Conservation (phyloP, 1,140 invertebrate genomes). For the Diachasmimorpha longicaudata region DNA sequence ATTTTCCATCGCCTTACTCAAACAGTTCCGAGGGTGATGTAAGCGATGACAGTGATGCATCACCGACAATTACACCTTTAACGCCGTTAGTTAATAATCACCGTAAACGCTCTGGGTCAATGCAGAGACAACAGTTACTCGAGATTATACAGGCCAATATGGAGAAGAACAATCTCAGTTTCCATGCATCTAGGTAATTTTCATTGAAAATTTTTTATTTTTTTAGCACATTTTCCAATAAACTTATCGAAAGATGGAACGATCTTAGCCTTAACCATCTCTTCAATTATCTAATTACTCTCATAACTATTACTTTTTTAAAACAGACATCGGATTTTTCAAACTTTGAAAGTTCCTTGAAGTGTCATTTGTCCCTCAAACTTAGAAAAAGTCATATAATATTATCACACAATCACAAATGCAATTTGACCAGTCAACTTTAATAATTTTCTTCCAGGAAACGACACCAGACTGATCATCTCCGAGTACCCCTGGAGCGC, state of each 20-base stretch:
- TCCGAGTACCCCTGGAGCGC: slow-evolving; percentile 45
- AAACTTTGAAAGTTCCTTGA: too few relatives aligned
- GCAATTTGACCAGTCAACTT: too few relatives aligned
- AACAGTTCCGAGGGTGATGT: slow-evolving; percentile 60
- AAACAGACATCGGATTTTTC: too few relatives aligned
- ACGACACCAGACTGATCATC: slow-evolving; percentile 53
- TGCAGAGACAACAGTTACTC: slow-evolving; percentile 81
- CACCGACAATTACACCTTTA: slow-evolving; percentile 52
- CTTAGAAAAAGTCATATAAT: too few relatives aligned
- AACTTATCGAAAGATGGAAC: too few relatives aligned
- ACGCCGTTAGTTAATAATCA: slow-evolving; percentile 57
- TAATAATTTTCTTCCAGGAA: slow-evolving; percentile 41
- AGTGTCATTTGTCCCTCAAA: neutral
- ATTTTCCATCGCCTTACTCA: slow-evolving; percentile 55
- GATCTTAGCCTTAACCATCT: too few relatives aligned
- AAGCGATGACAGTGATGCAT: slow-evolving; percentile 59
- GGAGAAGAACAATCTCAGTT: slow-evolving; percentile 88
- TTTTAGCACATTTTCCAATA: too few relatives aligned
- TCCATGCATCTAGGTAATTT: slow-evolving; percentile 76
- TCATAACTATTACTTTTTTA: too few relatives aligned
- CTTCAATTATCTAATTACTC: too few relatives aligned
- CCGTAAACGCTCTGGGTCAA: slow-evolving; percentile 68
- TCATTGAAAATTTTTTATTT: neutral
- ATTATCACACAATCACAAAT: too few relatives aligned
- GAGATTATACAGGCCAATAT: slow-evolving; percentile 90